A percentile compares a stretch with the other conserved stretches of the same genome.
These are phyloP conservation scores for Torymus tubicola DNA, from an alignment of 2,888 invertebrate species.

Conservation along the genomic window DNA sequence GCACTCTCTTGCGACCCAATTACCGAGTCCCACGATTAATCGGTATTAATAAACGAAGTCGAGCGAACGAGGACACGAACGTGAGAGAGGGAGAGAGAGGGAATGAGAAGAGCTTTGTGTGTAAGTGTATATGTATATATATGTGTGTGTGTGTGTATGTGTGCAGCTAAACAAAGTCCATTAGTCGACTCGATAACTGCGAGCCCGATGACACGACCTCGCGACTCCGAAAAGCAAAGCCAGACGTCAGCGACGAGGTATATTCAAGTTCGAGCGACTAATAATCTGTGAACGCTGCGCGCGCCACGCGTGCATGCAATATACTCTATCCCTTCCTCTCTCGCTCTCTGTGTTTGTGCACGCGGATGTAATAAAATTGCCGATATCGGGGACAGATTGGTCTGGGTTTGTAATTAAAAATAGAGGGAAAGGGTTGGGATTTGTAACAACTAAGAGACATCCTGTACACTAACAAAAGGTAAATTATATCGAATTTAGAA, in stretches of 20 bases:
- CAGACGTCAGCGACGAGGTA: not conserved
- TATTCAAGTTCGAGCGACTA: conserved; percentile 22
- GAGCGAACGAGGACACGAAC: not conserved
- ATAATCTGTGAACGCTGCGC: conserved; percentile 29
- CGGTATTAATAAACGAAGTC: conserved; percentile 34
- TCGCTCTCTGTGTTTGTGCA: not conserved
- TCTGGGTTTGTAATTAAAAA: too few relatives aligned
- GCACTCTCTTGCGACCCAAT: conserved; percentile 16
- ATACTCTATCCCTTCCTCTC: not conserved
- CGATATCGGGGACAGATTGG: too few relatives aligned
- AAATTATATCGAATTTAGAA: too few relatives aligned
- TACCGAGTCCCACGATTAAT: conserved; percentile 30
- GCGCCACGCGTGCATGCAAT: conserved; percentile 1
- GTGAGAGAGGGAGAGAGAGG: not conserved
- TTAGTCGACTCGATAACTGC: conserved; percentile 35
- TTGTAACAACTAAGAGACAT: too few relatives aligned
- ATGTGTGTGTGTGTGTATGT: too few relatives aligned
- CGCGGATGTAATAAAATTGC: too few relatives aligned
- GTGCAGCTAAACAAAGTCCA: conserved; percentile 24
- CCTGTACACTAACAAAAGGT: too few relatives aligned
- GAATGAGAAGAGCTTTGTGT: not conserved
- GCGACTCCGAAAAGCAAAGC: not conserved
- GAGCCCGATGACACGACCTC: conserved; percentile 39
- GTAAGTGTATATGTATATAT: too few relatives aligned
- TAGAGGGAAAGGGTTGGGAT: too few relatives aligned